Conservation (phyloP, 2,113 vertebrate species). For the Triplophysa dalaica region DNA sequence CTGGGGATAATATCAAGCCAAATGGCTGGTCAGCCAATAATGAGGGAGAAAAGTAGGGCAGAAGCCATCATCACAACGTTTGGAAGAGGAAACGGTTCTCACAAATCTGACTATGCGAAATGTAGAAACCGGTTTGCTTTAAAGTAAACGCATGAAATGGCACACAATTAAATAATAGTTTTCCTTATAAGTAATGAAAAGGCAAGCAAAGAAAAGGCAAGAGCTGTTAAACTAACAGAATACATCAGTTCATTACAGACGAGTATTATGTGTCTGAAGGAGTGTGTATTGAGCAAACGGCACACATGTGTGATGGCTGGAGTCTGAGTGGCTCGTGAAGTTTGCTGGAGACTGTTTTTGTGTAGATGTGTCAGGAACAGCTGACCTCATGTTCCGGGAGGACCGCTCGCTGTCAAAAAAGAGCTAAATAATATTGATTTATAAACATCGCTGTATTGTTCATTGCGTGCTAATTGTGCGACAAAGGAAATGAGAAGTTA, state of each 20-base stretch:
- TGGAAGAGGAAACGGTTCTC: not conserved
- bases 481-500: too few species aligned
- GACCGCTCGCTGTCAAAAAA: conserved; percentile 62
- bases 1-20: conserved; percentile 50
- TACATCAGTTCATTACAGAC: not conserved
- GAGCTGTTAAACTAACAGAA: too few species aligned
- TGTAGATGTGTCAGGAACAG: conserved; percentile 70
- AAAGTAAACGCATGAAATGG: too few species aligned
- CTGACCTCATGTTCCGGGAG: conserved; percentile 70
- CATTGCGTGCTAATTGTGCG: too few species aligned
- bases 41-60: conserved; percentile 38
- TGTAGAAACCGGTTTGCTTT: not conserved
- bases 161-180: too few species aligned
- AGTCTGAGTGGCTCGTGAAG: conserved; percentile 46
- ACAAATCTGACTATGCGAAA: too few species aligned
- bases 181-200: too few species aligned
- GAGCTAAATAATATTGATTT: not conserved
- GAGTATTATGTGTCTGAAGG: conserved; percentile 8
- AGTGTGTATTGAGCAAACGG: conserved; percentile 51
- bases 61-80: conserved; percentile 29
- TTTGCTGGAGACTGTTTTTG: conserved; percentile 62
- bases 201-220: too few species aligned
- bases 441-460: too few species aligned
- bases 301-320: conserved; percentile 47
- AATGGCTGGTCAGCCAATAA: conserved; percentile 48